Evolutionary conservation across 2,888 invertebrate species (phyloP).

Genomic region (Caenorhabditis plicata): DNA sequence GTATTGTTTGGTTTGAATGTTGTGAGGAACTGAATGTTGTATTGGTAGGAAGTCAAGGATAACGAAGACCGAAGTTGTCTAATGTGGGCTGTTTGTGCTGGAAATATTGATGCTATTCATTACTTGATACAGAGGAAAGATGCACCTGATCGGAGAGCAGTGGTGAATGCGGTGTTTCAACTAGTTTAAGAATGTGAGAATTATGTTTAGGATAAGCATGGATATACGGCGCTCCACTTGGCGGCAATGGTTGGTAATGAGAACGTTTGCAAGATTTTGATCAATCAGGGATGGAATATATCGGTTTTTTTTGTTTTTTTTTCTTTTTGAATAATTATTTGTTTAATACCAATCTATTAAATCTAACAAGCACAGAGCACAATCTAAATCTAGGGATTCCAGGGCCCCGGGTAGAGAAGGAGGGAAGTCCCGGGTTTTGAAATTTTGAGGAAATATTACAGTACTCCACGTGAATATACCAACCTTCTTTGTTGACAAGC

Average conservation of each 20-base stretch:
- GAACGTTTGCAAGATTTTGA: slow-evolving; percentile 51
- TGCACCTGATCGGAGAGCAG: slow-evolving; percentile 36
- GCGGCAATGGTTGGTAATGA: slow-evolving; percentile 57
- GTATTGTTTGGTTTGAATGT: slow-evolving; percentile 1
- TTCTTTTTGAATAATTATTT: not conserved
- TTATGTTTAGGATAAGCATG: slow-evolving; percentile 31
- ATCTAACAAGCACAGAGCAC: too few relatives aligned
- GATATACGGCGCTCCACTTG: slow-evolving; percentile 57
- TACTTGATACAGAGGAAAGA: slow-evolving; percentile 31
- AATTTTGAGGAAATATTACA: too few relatives aligned
- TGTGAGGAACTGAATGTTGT: slow-evolving; percentile 6
- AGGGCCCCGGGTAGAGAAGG: too few relatives aligned
- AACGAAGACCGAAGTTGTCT: slow-evolving; percentile 55
- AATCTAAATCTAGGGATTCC: too few relatives aligned
- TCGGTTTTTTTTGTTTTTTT: too few relatives aligned
- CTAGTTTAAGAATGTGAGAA: not conserved
- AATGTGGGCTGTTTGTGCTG: slow-evolving; percentile 64
- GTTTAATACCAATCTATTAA: not conserved
- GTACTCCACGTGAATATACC: too few relatives aligned
- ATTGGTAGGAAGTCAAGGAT: slow-evolving; percentile 55
- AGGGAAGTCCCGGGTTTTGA: too few relatives aligned
- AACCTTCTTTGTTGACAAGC: too few relatives aligned
- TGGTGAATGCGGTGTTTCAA: slow-evolving; percentile 10
- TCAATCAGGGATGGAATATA: slow-evolving; percentile 48
- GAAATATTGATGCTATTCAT: slow-evolving; percentile 45